A percentile compares a stretch with the other conserved stretches of the same genome.
Evolutionary conservation across 2,888 invertebrate genomes (phyloP).

Genomic region (Eupithecia subumbrata): DNA sequence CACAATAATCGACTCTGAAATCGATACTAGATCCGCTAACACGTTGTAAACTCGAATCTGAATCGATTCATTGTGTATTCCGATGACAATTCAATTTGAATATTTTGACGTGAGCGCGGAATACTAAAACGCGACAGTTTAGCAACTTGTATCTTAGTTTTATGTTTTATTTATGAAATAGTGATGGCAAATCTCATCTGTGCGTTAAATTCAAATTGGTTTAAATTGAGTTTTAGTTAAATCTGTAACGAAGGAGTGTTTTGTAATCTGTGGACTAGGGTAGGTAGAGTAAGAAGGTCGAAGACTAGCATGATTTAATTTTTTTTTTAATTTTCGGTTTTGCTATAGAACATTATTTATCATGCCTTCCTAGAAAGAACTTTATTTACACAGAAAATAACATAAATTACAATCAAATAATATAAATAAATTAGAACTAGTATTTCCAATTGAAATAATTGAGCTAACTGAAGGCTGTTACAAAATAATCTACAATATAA

Average conservation of each 20-base stretch:
- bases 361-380: too few relatives aligned
- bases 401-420: too few relatives aligned
- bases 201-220: background rate
- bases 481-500: too few relatives aligned
- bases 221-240: conserved; percentile 1
- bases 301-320: background rate
- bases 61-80: conserved; percentile 70
- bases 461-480: too few relatives aligned
- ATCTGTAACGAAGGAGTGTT: background rate
- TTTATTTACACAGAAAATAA: too few relatives aligned
- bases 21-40: conserved; percentile 61
- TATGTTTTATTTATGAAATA: conserved; percentile 77
- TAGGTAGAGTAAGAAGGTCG: background rate
- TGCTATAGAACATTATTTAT: background rate
- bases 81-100: conserved; percentile 77
- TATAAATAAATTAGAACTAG: too few relatives aligned
- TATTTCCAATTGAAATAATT: too few relatives aligned
- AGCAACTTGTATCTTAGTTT: conserved; percentile 73
- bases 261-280: too few relatives aligned
- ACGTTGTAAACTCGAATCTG: conserved; percentile 60
- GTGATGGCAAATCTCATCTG: conserved; percentile 61
- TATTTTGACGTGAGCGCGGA: conserved; percentile 71
- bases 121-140: conserved; percentile 74
- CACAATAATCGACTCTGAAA: conserved; percentile 60
- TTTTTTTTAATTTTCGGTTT: too few relatives aligned